Conservation (phyloP, 2,113 vertebrate genomes). For the Genyomyrus donnyi region DNA sequence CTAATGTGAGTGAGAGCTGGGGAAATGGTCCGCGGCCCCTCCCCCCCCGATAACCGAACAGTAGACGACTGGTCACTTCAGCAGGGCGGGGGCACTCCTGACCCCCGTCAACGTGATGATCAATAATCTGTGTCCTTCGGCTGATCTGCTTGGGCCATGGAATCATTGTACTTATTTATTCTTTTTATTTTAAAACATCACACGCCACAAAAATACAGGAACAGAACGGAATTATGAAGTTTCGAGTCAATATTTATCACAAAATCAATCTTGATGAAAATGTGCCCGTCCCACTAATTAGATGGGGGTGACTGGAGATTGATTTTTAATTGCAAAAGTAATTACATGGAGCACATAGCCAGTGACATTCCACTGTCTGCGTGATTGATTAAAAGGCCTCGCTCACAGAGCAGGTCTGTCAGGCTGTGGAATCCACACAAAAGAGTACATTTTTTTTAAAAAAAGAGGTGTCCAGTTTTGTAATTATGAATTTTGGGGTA, state of each 20-base stretch:
- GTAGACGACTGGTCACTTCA: conserved; percentile 59
- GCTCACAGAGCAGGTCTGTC: conserved; percentile 88
- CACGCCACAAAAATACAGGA: conserved; percentile 90
- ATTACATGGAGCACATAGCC: conserved; percentile 99
- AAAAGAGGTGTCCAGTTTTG: conserved; percentile 93
- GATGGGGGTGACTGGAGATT: conserved; percentile 98
- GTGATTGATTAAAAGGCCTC: conserved; percentile 99
- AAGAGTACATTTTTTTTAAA: conserved; percentile 79
- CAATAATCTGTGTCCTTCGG: background rate
- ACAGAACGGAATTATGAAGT: conserved; percentile 96
- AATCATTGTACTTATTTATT: conserved; percentile 47
- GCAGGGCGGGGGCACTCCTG: conserved; percentile 66
- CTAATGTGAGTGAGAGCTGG: conserved; percentile 29
- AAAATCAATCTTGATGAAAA: conserved; percentile 99
- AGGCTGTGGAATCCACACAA: conserved; percentile 93
- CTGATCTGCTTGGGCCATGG: conserved; percentile 60
- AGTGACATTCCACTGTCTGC: conserved; percentile 99
- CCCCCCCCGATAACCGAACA: conserved; percentile 22
- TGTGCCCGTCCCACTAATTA: conserved; percentile 99
- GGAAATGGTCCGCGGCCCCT: background rate
- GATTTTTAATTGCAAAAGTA: conserved; percentile 99
- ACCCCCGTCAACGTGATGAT: conserved; percentile 58
- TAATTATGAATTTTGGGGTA: conserved; percentile 98
- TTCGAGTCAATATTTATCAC: conserved; percentile 99
- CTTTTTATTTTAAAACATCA: conserved; percentile 68